phyloP scores from a whole-genome alignment of 2,888 invertebrate species.

The Tetramorium bicarinatum region DNA sequence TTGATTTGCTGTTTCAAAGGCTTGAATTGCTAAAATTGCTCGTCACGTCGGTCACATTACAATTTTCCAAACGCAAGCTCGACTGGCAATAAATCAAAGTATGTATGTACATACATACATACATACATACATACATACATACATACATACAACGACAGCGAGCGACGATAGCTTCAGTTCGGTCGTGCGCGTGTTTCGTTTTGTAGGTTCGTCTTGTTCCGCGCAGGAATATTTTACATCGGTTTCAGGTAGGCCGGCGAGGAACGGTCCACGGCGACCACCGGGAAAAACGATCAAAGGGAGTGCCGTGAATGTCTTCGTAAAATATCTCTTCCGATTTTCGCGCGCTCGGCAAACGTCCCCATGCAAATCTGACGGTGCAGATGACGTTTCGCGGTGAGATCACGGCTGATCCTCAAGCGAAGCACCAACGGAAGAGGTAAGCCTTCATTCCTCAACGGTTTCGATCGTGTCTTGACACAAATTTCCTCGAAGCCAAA shows the following conservation, averaged over 20 bases:
- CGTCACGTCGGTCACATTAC: not conserved
- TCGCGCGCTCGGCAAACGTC: slow-evolving; percentile 16
- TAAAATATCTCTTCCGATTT: not conserved
- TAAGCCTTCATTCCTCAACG: slow-evolving; percentile 23
- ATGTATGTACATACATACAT: too few relatives aligned
- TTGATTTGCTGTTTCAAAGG: not conserved
- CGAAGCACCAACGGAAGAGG: slow-evolving; percentile 50
- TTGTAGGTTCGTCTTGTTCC: slow-evolving; percentile 57
- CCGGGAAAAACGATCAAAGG: not conserved
- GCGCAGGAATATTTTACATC: slow-evolving; percentile 60
- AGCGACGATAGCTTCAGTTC: slow-evolving; percentile 65
- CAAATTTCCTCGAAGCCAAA: not conserved
- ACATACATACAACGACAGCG: not conserved
- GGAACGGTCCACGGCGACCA: not conserved
- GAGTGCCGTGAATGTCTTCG: slow-evolving; percentile 11
- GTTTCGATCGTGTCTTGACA: not conserved
- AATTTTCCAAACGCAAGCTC: slow-evolving; percentile 9
- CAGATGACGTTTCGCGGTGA: slow-evolving; percentile 76
- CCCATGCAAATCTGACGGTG: slow-evolving; percentile 32
- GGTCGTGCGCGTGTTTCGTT: slow-evolving; percentile 66
- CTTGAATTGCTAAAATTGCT: not conserved
- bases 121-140: too few relatives aligned
- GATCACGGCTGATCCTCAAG: slow-evolving; percentile 59
- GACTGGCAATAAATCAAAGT: slow-evolving; percentile 13
- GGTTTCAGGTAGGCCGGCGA: slow-evolving; percentile 62